Evolutionary conservation across 2,113 vertebrate genomes (phyloP), one percentile per base, ranked within the genome.

Genomic region (Seriola dumerili): DNA sequence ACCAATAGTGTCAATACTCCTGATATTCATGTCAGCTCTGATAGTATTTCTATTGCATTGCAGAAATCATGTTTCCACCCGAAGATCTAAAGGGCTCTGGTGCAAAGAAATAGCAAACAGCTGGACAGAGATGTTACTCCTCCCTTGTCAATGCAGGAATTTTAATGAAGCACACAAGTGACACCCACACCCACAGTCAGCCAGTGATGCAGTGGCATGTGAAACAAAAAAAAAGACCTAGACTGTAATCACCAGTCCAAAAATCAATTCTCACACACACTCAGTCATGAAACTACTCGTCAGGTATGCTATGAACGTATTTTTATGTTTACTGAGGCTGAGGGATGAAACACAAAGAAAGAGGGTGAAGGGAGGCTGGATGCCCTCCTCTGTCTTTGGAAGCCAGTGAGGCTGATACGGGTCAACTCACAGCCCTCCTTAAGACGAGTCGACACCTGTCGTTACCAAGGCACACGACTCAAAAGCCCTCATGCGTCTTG

Each of bases 401-500:
- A 74, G 54, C 23, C 78, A 68, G 59, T 0, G 2, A 66, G 77
- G 62, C 68, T 69, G 80, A 72, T 61, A 48, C 34, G 25, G 67
- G 69, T 76, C 72, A 70, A 0, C 69, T 82, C 48, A 3, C 71
- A 25, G n/a, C 38, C 23, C 23, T 48, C 44, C 69, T 52, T 65
- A 38, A 77, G 42, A 52, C 10, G 13, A 0, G 17, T 40, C 42
- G 46, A 86, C 81, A 89, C 84, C 86, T 90, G 88, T 91, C 90
- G 88, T 89, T 85, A 87, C 64, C 32, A 0, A 46, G 61, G 71
- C 88, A 85, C 87, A 58, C 62, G 77, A 80, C 87, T 84, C 58
- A 54, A 70, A 55, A 68, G 34, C n/a, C 72, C 38, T 59, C 3
- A 3, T 36, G 16, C 4, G 23, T 57, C 69, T 8, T 79, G 88